Evolutionary conservation across 2,113 vertebrate species (phyloP).

Genomic region (Nerophis ophidion): DNA sequence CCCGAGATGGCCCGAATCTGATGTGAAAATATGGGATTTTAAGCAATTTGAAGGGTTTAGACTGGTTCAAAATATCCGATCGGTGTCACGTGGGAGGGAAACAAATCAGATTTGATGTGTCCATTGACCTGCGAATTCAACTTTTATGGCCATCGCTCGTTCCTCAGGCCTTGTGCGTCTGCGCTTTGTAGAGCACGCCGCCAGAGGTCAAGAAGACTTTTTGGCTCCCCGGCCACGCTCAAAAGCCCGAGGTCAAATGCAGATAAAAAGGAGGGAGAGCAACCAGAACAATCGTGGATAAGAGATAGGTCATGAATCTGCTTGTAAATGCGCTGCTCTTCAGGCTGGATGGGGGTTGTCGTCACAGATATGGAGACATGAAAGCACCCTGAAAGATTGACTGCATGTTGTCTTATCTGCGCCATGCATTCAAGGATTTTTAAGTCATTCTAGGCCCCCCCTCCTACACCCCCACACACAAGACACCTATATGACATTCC

Average conservation of each 20-base stretch:
- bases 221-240: slow-evolving; percentile 26
- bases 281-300: slow-evolving; percentile 32
- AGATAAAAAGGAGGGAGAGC: slow-evolving; percentile 50
- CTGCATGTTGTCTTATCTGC: slow-evolving; percentile 44
- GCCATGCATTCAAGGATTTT: slow-evolving; percentile 13
- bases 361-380: slow-evolving; percentile 30
- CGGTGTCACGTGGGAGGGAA: too few relatives aligned
- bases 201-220: slow-evolving; percentile 58
- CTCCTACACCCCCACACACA: not conserved
- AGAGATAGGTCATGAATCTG: slow-evolving; percentile 50
- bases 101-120: too few relatives aligned
- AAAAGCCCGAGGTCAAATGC: slow-evolving; percentile 45
- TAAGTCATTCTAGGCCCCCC: slow-evolving; percentile 22
- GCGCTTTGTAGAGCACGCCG: slow-evolving; percentile 24
- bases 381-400: slow-evolving; percentile 26
- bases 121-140: slow-evolving; percentile 36
- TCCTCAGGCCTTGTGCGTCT: slow-evolving; percentile 30
- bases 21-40: too few relatives aligned
- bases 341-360: not conserved
- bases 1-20: too few relatives aligned
- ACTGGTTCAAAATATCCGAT: too few relatives aligned
- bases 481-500: slow-evolving; percentile 43
- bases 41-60: too few relatives aligned
- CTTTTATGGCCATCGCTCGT: slow-evolving; percentile 37
- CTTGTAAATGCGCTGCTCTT: slow-evolving; percentile 39